A percentile compares a stretch with the other conserved stretches of the same genome.
Conservation (phyloP, 1,140 invertebrate species). For the Sycophaga agraensis region DNA sequence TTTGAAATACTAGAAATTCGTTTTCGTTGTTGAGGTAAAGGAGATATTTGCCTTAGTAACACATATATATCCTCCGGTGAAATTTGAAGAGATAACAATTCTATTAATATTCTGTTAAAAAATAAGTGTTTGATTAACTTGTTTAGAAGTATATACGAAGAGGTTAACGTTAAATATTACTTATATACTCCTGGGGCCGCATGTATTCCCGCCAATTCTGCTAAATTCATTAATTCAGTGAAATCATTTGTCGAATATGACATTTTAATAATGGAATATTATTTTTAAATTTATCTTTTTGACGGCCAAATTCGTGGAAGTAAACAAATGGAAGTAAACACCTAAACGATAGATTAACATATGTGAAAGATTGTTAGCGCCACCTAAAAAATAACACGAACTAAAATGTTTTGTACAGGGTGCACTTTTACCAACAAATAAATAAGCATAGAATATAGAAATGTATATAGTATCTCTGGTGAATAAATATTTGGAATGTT, state of each 20-base stretch:
- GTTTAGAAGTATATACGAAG: background rate
- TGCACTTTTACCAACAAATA: no score
- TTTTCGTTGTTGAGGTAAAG: slow-evolving; percentile 25
- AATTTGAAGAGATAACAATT: slow-evolving; percentile 42
- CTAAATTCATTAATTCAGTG: slow-evolving; percentile 38
- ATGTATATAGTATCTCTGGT: no score
- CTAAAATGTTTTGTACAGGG: no score
- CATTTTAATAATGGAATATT: slow-evolving; percentile 34
- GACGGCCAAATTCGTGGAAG: no score
- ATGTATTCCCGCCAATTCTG: slow-evolving; percentile 43
- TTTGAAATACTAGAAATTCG: slow-evolving; percentile 17
- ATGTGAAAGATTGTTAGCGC: no score
- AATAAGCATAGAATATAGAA: no score
- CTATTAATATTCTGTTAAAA: slow-evolving; percentile 38
- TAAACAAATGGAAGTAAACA: no score
- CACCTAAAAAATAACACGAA: no score
- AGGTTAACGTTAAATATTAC: slow-evolving; percentile 31
- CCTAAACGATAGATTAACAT: no score
- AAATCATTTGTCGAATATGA: slow-evolving; percentile 36
- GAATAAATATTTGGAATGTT: no score
- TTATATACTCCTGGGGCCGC: slow-evolving; percentile 38
- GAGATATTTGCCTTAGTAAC: slow-evolving; percentile 40
- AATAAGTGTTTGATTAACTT: background rate
- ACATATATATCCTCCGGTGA: slow-evolving; percentile 45
- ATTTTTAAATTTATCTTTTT: no score